A percentile compares a stretch with the other conserved stretches of the same genome.
Evolutionary conservation across 2,113 vertebrate genomes (phyloP).

Genomic region (Pandion haliaetus): DNA sequence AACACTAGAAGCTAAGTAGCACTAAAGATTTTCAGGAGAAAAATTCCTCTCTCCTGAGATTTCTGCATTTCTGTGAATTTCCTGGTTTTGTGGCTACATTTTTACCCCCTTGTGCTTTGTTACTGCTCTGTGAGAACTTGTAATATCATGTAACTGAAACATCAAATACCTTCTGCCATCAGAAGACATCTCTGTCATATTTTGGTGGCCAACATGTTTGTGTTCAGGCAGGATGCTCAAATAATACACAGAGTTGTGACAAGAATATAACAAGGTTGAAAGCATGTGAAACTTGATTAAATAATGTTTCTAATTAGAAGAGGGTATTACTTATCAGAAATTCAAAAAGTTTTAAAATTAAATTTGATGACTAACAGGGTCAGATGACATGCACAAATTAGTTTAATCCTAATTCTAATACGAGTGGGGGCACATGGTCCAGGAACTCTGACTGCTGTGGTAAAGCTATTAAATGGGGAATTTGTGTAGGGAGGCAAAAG

Average conservation of each 20-base stretch:
- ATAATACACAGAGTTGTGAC: background rate
- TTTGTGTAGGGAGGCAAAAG: background rate
- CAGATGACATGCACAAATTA: background rate
- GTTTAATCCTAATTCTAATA: background rate
- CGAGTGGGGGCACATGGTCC: background rate
- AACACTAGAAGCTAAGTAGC: background rate
- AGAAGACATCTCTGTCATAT: background rate
- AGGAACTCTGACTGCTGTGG: background rate
- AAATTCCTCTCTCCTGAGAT: background rate
- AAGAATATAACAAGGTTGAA: background rate
- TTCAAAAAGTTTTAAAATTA: background rate
- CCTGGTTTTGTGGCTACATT: background rate
- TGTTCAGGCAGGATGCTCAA: background rate
- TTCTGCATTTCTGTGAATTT: background rate
- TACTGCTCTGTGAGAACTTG: background rate
- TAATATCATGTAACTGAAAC: background rate
- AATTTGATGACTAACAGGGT: background rate
- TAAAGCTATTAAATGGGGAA: background rate
- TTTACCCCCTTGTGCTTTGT: background rate
- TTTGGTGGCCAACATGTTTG: background rate
- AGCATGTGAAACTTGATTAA: background rate
- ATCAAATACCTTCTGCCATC: background rate
- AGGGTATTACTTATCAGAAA: background rate
- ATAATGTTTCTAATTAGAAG: background rate
- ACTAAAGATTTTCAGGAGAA: background rate